Percentiles rank a stretch among this genome's conserved stretches.
These are phyloP conservation scores for Passer montanus DNA, from an alignment of 2,113 vertebrate species.

Conservation along the genomic window DNA sequence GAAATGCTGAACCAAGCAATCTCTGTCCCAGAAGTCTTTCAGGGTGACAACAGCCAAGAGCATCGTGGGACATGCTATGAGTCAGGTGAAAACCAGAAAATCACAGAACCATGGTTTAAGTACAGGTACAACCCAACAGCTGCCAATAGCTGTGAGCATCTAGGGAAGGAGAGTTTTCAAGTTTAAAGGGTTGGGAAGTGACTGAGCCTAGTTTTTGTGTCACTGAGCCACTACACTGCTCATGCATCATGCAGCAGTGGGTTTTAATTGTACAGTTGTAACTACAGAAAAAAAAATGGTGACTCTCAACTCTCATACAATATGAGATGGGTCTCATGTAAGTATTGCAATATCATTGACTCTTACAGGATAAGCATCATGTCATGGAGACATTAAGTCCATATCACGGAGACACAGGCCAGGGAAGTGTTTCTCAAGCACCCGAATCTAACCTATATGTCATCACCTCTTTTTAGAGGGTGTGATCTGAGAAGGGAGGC, in stretches of 20 bases:
- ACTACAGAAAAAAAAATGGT: not conserved
- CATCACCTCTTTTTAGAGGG: not conserved
- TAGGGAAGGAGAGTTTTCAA: not conserved
- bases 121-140: not conserved
- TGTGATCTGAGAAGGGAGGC: not conserved
- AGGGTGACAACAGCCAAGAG: not conserved
- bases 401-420: not conserved
- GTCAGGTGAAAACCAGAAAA: not conserved
- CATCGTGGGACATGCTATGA: accelerated
- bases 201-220: not conserved
- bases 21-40: not conserved
- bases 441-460: not conserved
- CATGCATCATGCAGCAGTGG: not conserved
- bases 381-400: not conserved
- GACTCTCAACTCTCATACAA: not conserved
- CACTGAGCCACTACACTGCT: not conserved
- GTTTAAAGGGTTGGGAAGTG: not conserved
- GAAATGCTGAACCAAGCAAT: not conserved
- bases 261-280: not conserved
- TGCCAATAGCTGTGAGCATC: not conserved
- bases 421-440: not conserved
- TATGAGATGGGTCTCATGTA: not conserved
- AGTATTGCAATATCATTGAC: not conserved
- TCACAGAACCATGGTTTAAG: not conserved
- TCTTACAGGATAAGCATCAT: not conserved